Conservation (phyloP, 2,797 vertebrate genomes). For the Danio choprae region DNA sequence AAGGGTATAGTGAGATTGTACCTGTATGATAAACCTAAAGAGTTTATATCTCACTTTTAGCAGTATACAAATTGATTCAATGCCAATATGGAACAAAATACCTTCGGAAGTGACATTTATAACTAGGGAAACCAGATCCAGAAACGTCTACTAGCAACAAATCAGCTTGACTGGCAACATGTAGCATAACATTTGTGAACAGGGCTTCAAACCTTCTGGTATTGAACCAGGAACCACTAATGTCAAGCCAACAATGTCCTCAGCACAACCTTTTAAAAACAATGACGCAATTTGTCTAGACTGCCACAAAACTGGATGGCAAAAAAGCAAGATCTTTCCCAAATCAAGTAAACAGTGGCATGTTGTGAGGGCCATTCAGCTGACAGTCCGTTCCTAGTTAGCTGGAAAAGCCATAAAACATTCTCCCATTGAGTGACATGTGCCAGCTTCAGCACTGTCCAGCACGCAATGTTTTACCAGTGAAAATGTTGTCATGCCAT, state of each 20-base stretch:
- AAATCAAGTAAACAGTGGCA: not conserved
- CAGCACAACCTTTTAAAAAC: constrained; percentile 23
- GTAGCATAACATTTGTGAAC: not conserved
- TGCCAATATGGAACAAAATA: not conserved
- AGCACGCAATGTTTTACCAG: not conserved
- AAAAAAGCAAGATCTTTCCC: not conserved
- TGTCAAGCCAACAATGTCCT: not conserved
- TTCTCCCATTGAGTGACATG: not conserved
- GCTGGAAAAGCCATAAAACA: not conserved
- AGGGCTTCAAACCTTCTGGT: not conserved
- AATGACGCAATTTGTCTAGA: not conserved
- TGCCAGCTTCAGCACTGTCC: not conserved
- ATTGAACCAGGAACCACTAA: not conserved
- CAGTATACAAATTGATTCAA: not conserved
- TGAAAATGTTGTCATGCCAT: not conserved
- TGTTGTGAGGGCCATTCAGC: not conserved
- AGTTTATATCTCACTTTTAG: not conserved
- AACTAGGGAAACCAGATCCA: not conserved
- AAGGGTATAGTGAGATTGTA: no score
- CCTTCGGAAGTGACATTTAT: not conserved
- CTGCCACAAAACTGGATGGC: not conserved
- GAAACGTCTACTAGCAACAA: not conserved
- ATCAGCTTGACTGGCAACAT: not conserved
- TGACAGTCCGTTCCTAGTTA: not conserved
- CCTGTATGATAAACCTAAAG: no score